Evolutionary conservation across 2,113 vertebrate species (phyloP).

Genomic region (Neolamprologus caudopunctatus): DNA sequence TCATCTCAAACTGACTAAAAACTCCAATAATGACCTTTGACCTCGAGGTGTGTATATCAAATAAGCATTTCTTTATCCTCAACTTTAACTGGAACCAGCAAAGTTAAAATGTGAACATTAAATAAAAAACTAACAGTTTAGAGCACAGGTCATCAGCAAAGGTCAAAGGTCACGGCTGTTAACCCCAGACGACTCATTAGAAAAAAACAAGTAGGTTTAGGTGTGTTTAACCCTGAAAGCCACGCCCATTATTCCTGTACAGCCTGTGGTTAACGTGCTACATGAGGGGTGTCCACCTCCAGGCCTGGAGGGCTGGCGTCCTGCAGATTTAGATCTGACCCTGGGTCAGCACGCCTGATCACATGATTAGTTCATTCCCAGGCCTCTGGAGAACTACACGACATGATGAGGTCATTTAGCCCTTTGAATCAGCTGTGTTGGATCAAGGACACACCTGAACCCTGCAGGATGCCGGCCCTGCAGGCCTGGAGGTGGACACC

Average conservation of each 20-base stretch:
- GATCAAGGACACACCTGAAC: no score
- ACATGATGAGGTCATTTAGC: background rate
- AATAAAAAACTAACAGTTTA: background rate
- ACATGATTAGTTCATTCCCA: background rate
- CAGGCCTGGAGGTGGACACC: fast-evolving
- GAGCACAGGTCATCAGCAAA: background rate
- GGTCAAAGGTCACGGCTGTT: background rate
- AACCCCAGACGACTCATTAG: background rate
- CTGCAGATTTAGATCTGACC: background rate
- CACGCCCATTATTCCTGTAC: background rate
- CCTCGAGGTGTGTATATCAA: background rate
- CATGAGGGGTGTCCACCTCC: fast-evolving
- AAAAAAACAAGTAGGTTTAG: background rate
- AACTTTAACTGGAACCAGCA: background rate
- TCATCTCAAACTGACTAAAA: background rate
- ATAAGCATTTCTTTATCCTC: background rate
- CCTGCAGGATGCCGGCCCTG: no score
- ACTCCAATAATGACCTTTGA: background rate
- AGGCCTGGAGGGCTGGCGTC: fast-evolving
- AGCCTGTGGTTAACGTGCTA: background rate
- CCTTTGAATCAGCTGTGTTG: background rate
- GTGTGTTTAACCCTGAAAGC: background rate
- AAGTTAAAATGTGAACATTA: background rate
- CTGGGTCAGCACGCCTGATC: background rate
- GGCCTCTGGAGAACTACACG: background rate